Evolutionary conservation across 2,797 vertebrate species (phyloP).

Genomic region (Monodelphis domestica): DNA sequence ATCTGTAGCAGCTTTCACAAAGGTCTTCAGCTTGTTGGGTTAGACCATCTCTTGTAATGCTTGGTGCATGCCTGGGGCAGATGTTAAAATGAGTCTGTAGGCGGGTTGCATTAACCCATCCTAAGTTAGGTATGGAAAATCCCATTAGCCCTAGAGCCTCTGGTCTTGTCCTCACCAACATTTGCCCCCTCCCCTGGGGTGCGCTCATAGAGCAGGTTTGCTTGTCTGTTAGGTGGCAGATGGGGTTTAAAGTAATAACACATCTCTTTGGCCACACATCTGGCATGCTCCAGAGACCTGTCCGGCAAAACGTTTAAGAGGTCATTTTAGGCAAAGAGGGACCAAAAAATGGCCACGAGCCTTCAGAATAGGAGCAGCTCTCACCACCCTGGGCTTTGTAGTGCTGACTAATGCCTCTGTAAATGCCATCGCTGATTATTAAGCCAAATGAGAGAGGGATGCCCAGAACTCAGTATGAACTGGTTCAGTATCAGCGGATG

Average conservation of each 20-base stretch:
- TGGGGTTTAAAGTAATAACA: conserved; percentile 82
- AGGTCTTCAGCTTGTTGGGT: conserved; percentile 73
- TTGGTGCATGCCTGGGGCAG: conserved; percentile 81
- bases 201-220: conserved; percentile 76
- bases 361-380: conserved; percentile 80
- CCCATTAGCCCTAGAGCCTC: conserved; percentile 81
- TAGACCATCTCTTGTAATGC: conserved; percentile 79
- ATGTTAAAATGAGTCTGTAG: conserved; percentile 80
- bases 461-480: conserved; percentile 79
- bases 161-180: conserved; percentile 76
- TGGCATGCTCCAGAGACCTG: conserved; percentile 71
- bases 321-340: conserved; percentile 80
- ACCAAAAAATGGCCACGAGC: conserved; percentile 79
- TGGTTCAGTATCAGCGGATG: conserved; percentile 82
- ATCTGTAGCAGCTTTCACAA: conserved; percentile 38
- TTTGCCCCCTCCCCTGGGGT: conserved; percentile 79
- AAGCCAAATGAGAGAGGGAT: conserved; percentile 81
- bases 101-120: conserved; percentile 81
- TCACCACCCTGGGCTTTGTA: conserved; percentile 81
- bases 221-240: conserved; percentile 81
- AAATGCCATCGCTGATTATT: conserved; percentile 79
- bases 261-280: conserved; percentile 79
- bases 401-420: conserved; percentile 83
- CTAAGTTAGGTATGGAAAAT: conserved; percentile 83
- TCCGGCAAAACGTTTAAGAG: conserved; percentile 82